These are phyloP conservation scores for Steatornis caripensis DNA, from an alignment of 2,113 vertebrate genomes.

Conservation along the genomic window DNA sequence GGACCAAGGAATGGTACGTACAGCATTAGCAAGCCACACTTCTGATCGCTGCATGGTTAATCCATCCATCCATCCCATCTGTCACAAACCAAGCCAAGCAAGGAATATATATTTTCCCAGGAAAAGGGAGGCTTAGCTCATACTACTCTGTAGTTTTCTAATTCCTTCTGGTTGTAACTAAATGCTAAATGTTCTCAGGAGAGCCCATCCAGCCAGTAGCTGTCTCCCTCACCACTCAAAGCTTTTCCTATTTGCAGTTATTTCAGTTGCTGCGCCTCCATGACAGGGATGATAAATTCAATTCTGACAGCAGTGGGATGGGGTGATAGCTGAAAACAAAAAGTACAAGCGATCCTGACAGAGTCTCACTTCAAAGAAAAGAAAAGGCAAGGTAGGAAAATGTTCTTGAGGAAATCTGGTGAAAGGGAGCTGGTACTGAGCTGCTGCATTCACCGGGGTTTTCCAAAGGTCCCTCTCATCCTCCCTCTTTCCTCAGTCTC, in stretches of 20 bases:
- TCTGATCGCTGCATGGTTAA: neutral
- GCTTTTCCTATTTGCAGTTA: neutral
- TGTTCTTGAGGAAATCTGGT: neutral
- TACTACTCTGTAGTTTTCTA: neutral
- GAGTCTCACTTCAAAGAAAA: slow-evolving; percentile 7
- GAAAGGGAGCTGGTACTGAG: neutral
- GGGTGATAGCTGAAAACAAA: slow-evolving; percentile 45
- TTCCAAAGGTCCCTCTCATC: neutral
- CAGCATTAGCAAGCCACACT: neutral
- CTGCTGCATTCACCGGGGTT: neutral
- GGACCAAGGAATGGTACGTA: neutral
- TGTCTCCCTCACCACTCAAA: neutral
- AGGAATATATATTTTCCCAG: neutral
- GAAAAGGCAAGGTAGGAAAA: neutral
- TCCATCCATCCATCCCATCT: neutral
- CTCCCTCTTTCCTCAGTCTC: neutral
- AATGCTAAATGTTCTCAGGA: neutral
- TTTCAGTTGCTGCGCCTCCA: slow-evolving; percentile 3
- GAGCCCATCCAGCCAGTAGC: neutral
- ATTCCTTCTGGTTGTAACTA: neutral
- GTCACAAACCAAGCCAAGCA: neutral
- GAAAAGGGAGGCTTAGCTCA: neutral
- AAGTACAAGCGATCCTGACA: slow-evolving; percentile 29
- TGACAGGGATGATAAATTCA: slow-evolving; percentile 27
- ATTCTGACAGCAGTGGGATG: neutral